These are phyloP conservation scores for Coleophora deauratella DNA, from an alignment of 2,888 invertebrate genomes.

Conservation along the genomic window DNA sequence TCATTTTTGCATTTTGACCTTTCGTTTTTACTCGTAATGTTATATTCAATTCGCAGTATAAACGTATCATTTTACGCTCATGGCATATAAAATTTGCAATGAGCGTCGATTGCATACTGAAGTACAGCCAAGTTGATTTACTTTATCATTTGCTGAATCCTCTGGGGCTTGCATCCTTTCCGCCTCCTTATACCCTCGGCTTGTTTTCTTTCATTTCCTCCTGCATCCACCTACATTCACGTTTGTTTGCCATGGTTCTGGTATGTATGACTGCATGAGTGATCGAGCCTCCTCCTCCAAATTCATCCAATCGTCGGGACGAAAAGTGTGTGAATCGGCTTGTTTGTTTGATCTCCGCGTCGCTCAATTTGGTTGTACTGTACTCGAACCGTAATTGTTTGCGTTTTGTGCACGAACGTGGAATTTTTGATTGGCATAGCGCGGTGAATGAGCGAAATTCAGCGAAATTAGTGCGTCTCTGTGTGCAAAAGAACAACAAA, in stretches of 20 bases:
- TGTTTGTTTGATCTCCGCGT: slow-evolving; percentile 7
- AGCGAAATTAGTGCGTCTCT: slow-evolving; percentile 50
- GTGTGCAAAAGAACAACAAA: too few relatives aligned
- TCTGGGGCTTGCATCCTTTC: slow-evolving; percentile 51
- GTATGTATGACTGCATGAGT: slow-evolving; percentile 33
- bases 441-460: slow-evolving; percentile 67
- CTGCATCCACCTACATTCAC: slow-evolving; percentile 45
- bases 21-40: too few relatives aligned
- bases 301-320: slow-evolving; percentile 10
- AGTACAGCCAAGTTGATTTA: slow-evolving; percentile 66
- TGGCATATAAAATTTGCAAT: slow-evolving; percentile 4
- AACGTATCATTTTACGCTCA: slow-evolving; percentile 19
- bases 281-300: slow-evolving; percentile 11
- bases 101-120: slow-evolving; percentile 22
- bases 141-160: slow-evolving; percentile 42
- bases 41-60: too few relatives aligned
- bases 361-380: slow-evolving; percentile 68
- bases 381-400: slow-evolving; percentile 55
- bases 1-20: too few relatives aligned
- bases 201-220: slow-evolving; percentile 42
- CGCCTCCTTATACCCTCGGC: slow-evolving; percentile 25
- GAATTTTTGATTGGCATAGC: slow-evolving; percentile 18
- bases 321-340: slow-evolving; percentile 12
- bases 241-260: slow-evolving; percentile 33
- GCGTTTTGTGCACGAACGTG: slow-evolving; percentile 44